These are phyloP conservation scores for Ceraclea dissimilis DNA, from an alignment of 2,888 invertebrate genomes.

Conservation along the genomic window DNA sequence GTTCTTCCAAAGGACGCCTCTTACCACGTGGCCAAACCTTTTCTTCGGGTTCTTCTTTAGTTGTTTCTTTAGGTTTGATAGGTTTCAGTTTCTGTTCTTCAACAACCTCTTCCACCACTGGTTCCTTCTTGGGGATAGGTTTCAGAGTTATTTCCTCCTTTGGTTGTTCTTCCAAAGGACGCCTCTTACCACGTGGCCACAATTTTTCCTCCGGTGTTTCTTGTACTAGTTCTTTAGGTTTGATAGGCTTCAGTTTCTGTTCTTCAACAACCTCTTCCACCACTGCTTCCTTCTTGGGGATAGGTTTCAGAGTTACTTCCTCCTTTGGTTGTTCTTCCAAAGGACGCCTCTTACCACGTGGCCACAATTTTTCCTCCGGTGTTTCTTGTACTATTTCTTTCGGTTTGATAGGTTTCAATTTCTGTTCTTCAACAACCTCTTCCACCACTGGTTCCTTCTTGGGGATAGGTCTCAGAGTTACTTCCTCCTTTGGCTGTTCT, in stretches of 20 bases:
- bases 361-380: constrained; percentile 30
- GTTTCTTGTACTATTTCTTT: constrained; percentile 32
- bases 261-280: constrained; percentile 33
- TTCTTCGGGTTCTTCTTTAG: constrained; percentile 31
- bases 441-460: constrained; percentile 30
- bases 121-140: constrained; percentile 34
- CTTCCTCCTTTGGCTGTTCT: constrained; percentile 35
- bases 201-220: constrained; percentile 26
- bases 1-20: constrained; percentile 34
- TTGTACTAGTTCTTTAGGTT: constrained; percentile 21
- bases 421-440: constrained; percentile 31
- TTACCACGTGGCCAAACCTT: constrained; percentile 32
- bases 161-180: constrained; percentile 30
- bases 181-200: constrained; percentile 32
- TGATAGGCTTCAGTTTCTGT: constrained; percentile 23
- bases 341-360: constrained; percentile 31
- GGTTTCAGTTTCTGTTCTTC: constrained; percentile 34
- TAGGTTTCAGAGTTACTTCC: constrained; percentile 23
- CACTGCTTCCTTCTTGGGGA: constrained; percentile 32
- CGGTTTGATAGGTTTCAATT: constrained; percentile 25
- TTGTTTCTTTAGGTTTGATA: constrained; percentile 37
- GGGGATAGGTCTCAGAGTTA: constrained; percentile 37
- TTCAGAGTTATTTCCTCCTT: constrained; percentile 33
- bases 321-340: constrained; percentile 30
- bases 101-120: constrained; percentile 31